Base-by-base conservation (phyloP, 1,140 invertebrate genomes). In the Caenorhabditis remanei region DNA sequence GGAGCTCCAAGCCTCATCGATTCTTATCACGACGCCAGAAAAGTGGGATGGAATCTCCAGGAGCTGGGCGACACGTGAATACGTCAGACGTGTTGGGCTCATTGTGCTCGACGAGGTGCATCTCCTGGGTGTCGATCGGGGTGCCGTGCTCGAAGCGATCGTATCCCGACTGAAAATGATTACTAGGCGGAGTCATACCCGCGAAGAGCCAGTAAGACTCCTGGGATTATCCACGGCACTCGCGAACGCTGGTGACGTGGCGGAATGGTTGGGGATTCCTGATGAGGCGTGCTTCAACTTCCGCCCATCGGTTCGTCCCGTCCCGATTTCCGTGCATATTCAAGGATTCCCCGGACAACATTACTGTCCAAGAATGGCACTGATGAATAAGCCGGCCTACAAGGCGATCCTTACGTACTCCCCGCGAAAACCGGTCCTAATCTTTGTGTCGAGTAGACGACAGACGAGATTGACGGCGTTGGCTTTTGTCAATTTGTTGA, bases 41-140 rank as follows among this genome's bases (percentile, higher is more conserved):
- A 99, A 99, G 93, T 99, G 98, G 98, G 98, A 99, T 93, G 98
- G 97, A 87, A 96, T 99, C 85, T 87, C 53, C n/a, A 94, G 98
- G 89, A 97, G 96, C 87, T 99, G 98, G 97, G 97, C 99, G 90
- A 98, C 96, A 0, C 95, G 98, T 89, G 96, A 95, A 93, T 99
- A 99, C 92, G 98, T 99, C 1, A 95, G 94, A 89, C 92, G 97
- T 91, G 98, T 99, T 0, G 95, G 96, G 0, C 93, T 99, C 0
- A 96, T 99, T 86, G 95, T 99, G 40, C 99, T 99, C 90, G 98
- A 99, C 93, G 98, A 99, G 94, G 99, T 99, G 90, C 98, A 99
- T 94, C 93, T 99, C 46, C 94, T 99, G 61, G 98, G 94, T 50
- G 94, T 95, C 90, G 95, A 95, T 87, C 90, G 95, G 89, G 95